phyloP scores from a whole-genome alignment of 2,113 vertebrate genomes.

The Tor tambroides region DNA sequence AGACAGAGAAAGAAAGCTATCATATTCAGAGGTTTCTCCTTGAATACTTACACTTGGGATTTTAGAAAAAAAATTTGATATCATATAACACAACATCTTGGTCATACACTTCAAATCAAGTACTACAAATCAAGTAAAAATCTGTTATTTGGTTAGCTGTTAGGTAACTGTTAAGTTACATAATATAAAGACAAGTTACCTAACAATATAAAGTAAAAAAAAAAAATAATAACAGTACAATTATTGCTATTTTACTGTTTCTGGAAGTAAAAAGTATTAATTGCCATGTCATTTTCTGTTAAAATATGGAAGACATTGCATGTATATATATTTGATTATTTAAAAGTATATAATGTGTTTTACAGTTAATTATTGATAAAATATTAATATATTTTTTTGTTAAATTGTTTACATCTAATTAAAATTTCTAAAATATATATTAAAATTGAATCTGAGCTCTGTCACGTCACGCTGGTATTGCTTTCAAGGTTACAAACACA shows the following conservation, averaged over 20 bases:
- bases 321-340: neutral
- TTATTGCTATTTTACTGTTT: neutral
- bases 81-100: neutral
- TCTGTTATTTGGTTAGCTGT: neutral
- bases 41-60: neutral
- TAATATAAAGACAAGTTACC: neutral
- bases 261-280: neutral
- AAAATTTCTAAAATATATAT: neutral
- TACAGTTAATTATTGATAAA: neutral
- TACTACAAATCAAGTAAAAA: neutral
- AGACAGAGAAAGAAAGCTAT: neutral
- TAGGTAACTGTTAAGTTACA: neutral
- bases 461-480: neutral
- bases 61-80: neutral
- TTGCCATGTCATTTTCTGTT: neutral
- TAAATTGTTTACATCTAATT: too few species aligned
- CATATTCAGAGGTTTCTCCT: neutral
- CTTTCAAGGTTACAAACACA: neutral
- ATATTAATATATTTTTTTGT: too few species aligned
- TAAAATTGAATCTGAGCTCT: neutral
- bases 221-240: neutral
- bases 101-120: neutral
- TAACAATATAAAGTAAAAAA: too few species aligned
- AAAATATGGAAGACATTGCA: neutral
- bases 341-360: neutral